Evolutionary conservation across 2,888 invertebrate species (phyloP).

Genomic region (Calameuta idolon): DNA sequence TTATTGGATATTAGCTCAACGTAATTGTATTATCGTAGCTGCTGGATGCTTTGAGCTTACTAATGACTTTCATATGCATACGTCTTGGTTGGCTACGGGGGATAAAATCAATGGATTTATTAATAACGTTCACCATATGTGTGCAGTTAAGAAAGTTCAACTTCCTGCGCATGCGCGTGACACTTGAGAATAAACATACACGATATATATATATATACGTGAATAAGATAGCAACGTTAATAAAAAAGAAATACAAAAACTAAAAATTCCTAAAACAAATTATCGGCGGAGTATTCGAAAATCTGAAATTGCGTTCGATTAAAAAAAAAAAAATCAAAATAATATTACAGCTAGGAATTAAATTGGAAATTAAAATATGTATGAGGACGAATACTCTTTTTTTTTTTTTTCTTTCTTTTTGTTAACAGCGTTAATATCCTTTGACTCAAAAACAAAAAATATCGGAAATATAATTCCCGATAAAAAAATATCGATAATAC

Average conservation of each 20-base stretch:
- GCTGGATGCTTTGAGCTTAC: conserved; percentile 9
- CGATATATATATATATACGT: too few species aligned
- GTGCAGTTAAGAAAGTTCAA: not conserved
- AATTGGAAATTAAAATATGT: too few species aligned
- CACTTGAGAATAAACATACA: not conserved
- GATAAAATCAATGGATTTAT: conserved; percentile 22
- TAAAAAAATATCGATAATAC: not conserved
- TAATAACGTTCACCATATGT: conserved; percentile 17
- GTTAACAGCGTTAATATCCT: not conserved
- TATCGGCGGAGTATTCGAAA: not conserved
- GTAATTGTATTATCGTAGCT: conserved; percentile 16
- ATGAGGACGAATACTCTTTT: too few species aligned
- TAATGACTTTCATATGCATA: conserved; percentile 21
- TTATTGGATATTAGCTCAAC: not conserved
- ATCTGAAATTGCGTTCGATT: not conserved
- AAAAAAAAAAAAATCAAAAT: not conserved
- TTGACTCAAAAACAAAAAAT: not conserved
- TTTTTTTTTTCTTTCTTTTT: too few species aligned
- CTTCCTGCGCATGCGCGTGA: not conserved
- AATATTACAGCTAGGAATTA: too few species aligned
- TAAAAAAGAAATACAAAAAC: not conserved
- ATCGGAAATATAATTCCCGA: too few species aligned
- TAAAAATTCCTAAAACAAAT: not conserved
- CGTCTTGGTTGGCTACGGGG: conserved; percentile 1
- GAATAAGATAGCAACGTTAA: not conserved